Percentiles rank a stretch among this genome's conserved stretches.
Conservation (phyloP, 2,113 vertebrate genomes). For the Cyprinodon tularosa region DNA sequence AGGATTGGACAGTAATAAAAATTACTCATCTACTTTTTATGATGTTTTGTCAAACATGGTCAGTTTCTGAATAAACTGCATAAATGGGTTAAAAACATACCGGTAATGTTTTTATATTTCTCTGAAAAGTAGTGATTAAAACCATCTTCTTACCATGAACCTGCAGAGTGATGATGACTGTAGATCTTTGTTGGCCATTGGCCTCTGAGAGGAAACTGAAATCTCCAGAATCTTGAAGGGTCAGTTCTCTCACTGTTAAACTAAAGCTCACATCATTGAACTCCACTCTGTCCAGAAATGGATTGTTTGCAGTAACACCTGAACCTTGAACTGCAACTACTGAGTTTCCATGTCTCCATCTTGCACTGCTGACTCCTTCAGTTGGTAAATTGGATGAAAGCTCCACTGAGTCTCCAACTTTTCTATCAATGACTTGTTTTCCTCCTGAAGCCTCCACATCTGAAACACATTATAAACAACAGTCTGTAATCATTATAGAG, state of each 20-base stretch:
- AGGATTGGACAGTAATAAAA: not conserved
- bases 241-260: constrained; percentile 46
- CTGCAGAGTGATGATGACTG: not conserved
- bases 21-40: no score
- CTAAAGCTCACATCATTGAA: constrained; percentile 1
- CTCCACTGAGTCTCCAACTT: constrained; percentile 55
- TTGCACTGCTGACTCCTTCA: fast-evolving
- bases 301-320: fast-evolving
- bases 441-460: constrained; percentile 24
- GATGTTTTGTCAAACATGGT: not conserved
- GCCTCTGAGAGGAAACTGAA: fast-evolving
- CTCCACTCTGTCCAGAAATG: not conserved
- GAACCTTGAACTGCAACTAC: fast-evolving
- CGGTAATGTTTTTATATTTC: not conserved
- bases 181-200: fast-evolving
- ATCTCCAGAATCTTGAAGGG: constrained; percentile 47
- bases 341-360: not conserved
- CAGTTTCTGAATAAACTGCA: not conserved
- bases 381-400: constrained; percentile 1
- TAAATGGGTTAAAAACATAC: not conserved
- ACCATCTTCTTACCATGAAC: constrained; percentile 55
- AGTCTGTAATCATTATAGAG: not conserved
- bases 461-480: constrained; percentile 31
- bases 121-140: not conserved
- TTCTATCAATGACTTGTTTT: constrained; percentile 6